Percentiles rank a stretch among this genome's conserved stretches.
Evolutionary conservation across 1,140 invertebrate genomes (phyloP).

Genomic region (Pygmarrhopalites habei): DNA sequence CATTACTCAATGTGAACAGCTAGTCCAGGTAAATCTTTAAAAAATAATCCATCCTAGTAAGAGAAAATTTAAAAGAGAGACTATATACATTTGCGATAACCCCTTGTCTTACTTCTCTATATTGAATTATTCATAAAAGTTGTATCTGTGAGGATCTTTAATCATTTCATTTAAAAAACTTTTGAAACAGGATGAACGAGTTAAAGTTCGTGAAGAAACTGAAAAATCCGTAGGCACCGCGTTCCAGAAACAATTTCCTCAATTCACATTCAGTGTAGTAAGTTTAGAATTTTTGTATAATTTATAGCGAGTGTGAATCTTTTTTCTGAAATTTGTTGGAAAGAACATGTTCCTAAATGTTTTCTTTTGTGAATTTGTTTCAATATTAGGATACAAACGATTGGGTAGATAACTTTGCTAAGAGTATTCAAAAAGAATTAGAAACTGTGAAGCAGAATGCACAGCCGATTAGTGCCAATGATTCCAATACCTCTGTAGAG

Average conservation of each 20-base stretch:
- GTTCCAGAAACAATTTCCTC: conserved; percentile 13
- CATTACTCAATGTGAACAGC: conserved; percentile 13
- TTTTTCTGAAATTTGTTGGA: neutral
- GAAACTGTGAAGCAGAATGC: neutral
- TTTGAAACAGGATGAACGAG: conserved; percentile 10
- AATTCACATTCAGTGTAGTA: conserved; percentile 3
- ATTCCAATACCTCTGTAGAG: neutral
- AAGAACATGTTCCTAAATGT: too few species aligned
- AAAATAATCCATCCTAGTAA: too few species aligned
- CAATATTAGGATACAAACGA: too few species aligned
- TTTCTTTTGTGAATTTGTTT: too few species aligned
- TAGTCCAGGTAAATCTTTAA: conserved; percentile 28
- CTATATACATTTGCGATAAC: too few species aligned
- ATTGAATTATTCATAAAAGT: too few species aligned
- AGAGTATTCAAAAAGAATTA: conserved; percentile 16
- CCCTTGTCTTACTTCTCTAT: too few species aligned
- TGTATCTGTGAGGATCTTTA: too few species aligned
- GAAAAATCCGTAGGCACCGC: neutral
- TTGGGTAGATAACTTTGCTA: conserved; percentile 16
- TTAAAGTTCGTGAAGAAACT: too few species aligned
- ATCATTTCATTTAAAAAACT: too few species aligned
- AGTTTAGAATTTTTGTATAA: neutral
- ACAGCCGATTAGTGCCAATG: conserved; percentile 2
- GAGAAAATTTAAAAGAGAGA: too few species aligned
- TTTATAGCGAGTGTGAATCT: neutral